Evolutionary conservation across 2,113 vertebrate genomes (phyloP), one percentile per base, ranked within the genome.

Genomic region (Sinocyclocheilus anophthalmus): DNA sequence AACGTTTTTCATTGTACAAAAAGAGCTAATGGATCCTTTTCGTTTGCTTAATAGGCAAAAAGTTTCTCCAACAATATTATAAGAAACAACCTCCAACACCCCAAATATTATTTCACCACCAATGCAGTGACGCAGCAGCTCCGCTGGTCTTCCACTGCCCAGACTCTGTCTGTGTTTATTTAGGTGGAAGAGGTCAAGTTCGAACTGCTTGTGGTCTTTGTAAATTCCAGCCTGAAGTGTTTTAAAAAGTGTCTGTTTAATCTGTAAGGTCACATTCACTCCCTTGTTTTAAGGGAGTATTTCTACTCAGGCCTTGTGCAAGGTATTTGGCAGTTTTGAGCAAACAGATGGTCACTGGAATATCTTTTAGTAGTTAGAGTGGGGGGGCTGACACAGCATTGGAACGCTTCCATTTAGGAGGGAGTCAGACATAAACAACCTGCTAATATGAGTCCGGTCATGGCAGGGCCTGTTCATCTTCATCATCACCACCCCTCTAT

Each of bases 321-420:
- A 86, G 83, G 77, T 30, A 82, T 82, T 69, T 82, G 81, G 63
- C 45, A 39, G 61, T 78, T 80, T 85, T 85, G 39, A 76, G 75
- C 53, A 87, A 89, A 83, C 89, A 90, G 89, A 87, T 83, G 87
- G 89, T 53, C 11, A 39, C 79, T 76, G 65, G 85, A 85, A 87
- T 85, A 75, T 86, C 73, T 42, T 81, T 89, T 50, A 55, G 78
- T 26, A 65, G 82, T 69, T 79, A 76, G 42, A 39, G 33, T 12
- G 76, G 86, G 76, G 76, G 57, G 45, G 87, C 87, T 85, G 87
- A 85, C 67, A 69, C 87, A 83, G 87, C 82, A n/a, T 24, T 83
- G 83, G 67, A 87, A 53, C 26, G 9, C 42, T 30, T 85, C 48
- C 77, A 87, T 65, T 78, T 65, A 78, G 57, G 24, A 79, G 50